Conservation (phyloP, 2,797 vertebrate genomes). For the Xiphorhynchus erythropygius region DNA sequence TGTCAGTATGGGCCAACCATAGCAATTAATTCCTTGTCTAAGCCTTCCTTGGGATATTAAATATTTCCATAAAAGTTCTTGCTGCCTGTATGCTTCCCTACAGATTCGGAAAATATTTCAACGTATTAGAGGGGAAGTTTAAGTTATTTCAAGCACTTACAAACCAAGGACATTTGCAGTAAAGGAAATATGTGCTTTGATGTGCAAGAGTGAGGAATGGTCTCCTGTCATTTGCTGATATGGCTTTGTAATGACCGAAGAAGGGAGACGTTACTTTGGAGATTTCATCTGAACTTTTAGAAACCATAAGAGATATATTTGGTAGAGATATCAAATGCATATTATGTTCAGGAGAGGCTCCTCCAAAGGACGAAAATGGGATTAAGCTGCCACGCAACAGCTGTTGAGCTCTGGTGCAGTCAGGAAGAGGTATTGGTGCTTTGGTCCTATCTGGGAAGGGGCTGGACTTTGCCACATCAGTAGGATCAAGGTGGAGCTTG, state of each 20-base stretch:
- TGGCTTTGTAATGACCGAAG: not conserved
- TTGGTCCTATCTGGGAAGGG: not conserved
- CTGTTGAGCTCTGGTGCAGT: not conserved
- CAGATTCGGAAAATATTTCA: not conserved
- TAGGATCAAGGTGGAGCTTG: not conserved
- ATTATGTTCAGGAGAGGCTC: not conserved
- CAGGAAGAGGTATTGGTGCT: not conserved
- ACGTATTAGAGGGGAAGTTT: not conserved
- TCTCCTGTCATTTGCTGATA: not conserved
- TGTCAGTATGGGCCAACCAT: not conserved
- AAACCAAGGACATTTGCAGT: not conserved
- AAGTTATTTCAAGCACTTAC: not conserved
- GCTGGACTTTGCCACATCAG: not conserved
- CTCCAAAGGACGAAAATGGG: not conserved
- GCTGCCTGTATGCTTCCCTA: not conserved
- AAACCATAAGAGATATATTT: not conserved
- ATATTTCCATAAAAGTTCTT: not conserved
- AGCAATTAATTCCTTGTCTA: not conserved
- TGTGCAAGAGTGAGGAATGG: not conserved
- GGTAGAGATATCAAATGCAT: not conserved
- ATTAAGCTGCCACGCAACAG: not conserved
- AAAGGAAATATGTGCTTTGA: not conserved
- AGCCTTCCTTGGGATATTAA: not conserved
- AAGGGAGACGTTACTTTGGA: not conserved
- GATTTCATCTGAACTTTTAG: not conserved